Evolutionary conservation across 2,113 vertebrate genomes (phyloP).

Genomic region (Entosphenus tridentatus): DNA sequence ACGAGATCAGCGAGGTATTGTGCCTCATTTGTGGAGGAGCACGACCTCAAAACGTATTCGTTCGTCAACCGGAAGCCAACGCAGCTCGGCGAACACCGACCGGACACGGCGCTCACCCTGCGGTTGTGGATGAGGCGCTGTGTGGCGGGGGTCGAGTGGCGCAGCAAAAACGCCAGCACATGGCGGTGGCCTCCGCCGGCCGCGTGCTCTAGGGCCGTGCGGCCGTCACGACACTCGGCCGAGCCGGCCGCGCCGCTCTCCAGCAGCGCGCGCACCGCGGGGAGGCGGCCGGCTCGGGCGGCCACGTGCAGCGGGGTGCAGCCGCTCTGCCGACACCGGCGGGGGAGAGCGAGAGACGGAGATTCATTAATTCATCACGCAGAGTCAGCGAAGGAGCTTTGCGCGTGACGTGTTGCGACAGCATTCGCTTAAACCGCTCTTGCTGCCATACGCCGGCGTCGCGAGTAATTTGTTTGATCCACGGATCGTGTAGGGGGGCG

Average conservation of each 20-base stretch:
- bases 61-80: no score
- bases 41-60: no score
- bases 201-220: conserved; percentile 17
- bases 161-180: conserved; percentile 18
- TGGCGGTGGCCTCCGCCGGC: conserved; percentile 18
- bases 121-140: conserved; percentile 18
- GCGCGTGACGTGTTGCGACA: no score
- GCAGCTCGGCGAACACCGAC: no score
- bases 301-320: conserved; percentile 19
- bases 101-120: conserved; percentile 13
- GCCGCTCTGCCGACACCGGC: conserved; percentile 12
- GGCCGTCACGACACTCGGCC: conserved; percentile 15
- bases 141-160: conserved; percentile 13
- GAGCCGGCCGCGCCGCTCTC: conserved; percentile 16
- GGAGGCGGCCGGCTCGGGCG: conserved; percentile 17
- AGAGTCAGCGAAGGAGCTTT: no score
- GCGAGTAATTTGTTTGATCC: no score
- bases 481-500: no score
- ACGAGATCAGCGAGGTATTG: no score
- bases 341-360: neutral
- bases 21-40: no score
- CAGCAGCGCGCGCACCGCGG: conserved; percentile 16
- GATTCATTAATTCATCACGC: no score
- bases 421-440: no score
- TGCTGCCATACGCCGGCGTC: no score